These are phyloP conservation scores for Serranus cabrilla DNA, from an alignment of 2,797 vertebrate species.

Conservation along the genomic window DNA sequence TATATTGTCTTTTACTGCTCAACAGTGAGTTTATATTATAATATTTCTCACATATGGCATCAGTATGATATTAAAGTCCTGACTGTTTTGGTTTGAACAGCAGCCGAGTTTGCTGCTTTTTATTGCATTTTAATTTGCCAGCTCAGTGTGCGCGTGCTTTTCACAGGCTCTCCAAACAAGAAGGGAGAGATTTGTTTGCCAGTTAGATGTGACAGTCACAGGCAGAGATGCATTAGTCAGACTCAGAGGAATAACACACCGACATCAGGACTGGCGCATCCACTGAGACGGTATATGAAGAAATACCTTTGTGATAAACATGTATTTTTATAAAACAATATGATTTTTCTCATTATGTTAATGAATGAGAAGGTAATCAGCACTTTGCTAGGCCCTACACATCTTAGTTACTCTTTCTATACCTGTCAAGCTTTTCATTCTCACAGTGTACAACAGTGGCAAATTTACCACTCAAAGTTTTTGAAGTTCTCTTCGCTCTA, in stretches of 20 bases:
- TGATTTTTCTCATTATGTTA: no score
- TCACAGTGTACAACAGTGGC: background rate
- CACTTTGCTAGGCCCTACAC: background rate
- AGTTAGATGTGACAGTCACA: slow-evolving; percentile 22
- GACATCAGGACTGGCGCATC: background rate
- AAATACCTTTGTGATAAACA: no score
- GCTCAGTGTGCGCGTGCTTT: slow-evolving; percentile 1
- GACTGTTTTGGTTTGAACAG: slow-evolving; percentile 20
- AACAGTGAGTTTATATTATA: slow-evolving; percentile 4
- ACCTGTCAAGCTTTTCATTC: background rate
- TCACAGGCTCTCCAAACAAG: slow-evolving; percentile 34
- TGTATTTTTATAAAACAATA: no score
- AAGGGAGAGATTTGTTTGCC: slow-evolving; percentile 36
- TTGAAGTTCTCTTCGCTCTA: no score
- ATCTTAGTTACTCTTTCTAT: background rate
- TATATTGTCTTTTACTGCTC: slow-evolving; percentile 1
- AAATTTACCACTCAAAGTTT: no score
- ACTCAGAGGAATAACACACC: slow-evolving; percentile 8
- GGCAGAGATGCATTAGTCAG: slow-evolving; percentile 28
- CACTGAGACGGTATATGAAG: background rate
- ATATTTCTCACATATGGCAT: background rate
- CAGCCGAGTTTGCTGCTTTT: slow-evolving; percentile 20
- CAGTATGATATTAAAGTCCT: background rate
- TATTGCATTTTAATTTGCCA: slow-evolving; percentile 31
- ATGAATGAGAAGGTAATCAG: background rate